Percentiles rank a stretch among this genome's conserved stretches.
These are phyloP conservation scores for Ceratina calcarata DNA, from an alignment of 1,140 invertebrate genomes.

Conservation along the genomic window DNA sequence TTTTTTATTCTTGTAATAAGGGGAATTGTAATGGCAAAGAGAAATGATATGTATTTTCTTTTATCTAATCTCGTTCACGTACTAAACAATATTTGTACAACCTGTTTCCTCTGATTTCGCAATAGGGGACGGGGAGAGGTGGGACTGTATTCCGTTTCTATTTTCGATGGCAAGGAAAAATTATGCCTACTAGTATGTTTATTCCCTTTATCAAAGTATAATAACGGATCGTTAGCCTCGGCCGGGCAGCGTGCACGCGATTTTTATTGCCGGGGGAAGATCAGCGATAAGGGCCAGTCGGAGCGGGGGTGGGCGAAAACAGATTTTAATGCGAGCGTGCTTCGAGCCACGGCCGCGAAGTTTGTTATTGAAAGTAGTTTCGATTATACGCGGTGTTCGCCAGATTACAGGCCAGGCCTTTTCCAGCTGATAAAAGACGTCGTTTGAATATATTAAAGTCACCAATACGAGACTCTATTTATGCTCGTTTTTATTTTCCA, in stretches of 20 bases:
- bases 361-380: constrained; percentile 29
- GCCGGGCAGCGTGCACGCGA: constrained; percentile 31
- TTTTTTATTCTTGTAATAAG: no score
- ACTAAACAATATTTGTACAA: no score
- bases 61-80: no score
- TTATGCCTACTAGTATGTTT: not conserved
- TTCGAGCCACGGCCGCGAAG: not conserved
- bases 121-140: no score
- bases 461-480: no score
- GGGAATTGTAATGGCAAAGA: no score
- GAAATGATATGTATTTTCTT: no score
- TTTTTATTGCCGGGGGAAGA: constrained; percentile 13
- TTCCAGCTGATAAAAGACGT: no score
- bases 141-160: not conserved
- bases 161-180: not conserved
- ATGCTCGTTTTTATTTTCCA: no score
- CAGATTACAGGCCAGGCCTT: no score
- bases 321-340: constrained; percentile 37
- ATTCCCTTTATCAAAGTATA: constrained; percentile 39
- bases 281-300: constrained; percentile 1
- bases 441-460: no score
- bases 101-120: no score
- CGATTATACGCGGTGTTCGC: not conserved
- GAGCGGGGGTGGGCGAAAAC: constrained; percentile 1
- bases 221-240: constrained; percentile 35